Percentiles rank a stretch among this genome's conserved stretches.
phyloP scores from a whole-genome alignment of 1,140 invertebrate species.

The Danaus melanippus region DNA sequence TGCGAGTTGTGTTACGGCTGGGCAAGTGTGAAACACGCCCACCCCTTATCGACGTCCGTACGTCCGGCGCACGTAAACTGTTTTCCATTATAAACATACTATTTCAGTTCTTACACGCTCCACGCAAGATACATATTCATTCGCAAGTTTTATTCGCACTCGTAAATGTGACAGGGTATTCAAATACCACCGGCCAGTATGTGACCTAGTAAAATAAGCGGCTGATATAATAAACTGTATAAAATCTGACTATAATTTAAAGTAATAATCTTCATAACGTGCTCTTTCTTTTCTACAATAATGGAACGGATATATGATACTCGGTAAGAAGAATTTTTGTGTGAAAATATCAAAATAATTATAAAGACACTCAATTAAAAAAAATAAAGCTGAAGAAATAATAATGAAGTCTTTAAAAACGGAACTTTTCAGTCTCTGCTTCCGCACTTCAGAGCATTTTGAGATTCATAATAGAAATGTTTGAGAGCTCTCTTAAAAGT shows the following conservation, averaged over 20 bases:
- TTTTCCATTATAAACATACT: conserved; percentile 1
- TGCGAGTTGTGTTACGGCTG: conserved; percentile 33
- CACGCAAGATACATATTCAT: conserved; percentile 6
- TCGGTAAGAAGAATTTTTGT: too few species aligned
- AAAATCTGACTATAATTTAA: conserved; percentile 2
- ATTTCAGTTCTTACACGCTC: conserved; percentile 4
- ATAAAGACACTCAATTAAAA: conserved; percentile 13
- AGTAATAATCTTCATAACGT: too few species aligned
- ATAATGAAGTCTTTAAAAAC: conserved; percentile 22
- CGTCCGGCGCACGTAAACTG: conserved; percentile 16
- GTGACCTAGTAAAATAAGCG: conserved; percentile 50
- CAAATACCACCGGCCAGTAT: conserved; percentile 23
- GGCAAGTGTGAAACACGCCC: conserved; percentile 36
- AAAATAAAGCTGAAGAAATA: conserved; percentile 13
- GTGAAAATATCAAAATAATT: too few species aligned
- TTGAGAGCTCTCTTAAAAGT: conserved; percentile 34
- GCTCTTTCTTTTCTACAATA: too few species aligned
- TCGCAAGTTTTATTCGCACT: conserved; percentile 7
- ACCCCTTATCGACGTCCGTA: conserved; percentile 42
- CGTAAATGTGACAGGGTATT: conserved; percentile 11
- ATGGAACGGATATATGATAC: too few species aligned
- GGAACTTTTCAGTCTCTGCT: conserved; percentile 37
- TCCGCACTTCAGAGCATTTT: conserved; percentile 39
- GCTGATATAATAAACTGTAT: conserved; percentile 25
- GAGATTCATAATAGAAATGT: conserved; percentile 46